Evolutionary conservation across 1,140 invertebrate species (phyloP), one percentile per base, ranked within the genome.

Genomic region (Saxidomus purpurata): DNA sequence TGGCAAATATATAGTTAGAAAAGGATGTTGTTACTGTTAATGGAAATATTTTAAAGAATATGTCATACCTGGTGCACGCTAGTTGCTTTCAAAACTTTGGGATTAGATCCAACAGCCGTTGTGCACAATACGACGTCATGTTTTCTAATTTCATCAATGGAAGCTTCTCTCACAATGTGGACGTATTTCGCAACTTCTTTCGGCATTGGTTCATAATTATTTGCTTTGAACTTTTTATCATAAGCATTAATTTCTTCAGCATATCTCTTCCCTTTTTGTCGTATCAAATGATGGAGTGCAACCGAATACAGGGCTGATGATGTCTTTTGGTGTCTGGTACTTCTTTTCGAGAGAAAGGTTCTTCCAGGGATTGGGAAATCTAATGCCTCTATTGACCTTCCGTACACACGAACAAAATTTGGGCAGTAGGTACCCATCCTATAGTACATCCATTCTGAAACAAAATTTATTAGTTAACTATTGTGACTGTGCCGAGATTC

Each of bases 371-470:
- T 86, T 0, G 91, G 91, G 52, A 89, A 92, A 43, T 90, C 89
- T 47, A 81, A 36, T 9, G 77, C 76, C 63, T 90, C 89, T 13
- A 90, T 87, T 0, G 89, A 82, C 22, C 80, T 94, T 34, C 95
- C 95, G 63, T 89, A 90, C n/a, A 92, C 93, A 49, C 91, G 94
- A 1, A 95, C 93, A 84, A 93, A 80, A 28, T 88, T 59, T 34
- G 86, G 86, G 15, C 59, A 61, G 25, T 67, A 67, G 13, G 69
- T 80, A 9, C 55, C 55, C 55, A 88, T 67, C 6, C 86, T 19
- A 22, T 88, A 31, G 6, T 63, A 55, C 86, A 88, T 88, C 86
- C 86, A 88, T 25, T 69, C 86, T 88, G 43, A 8, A 63, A n/a
- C n/a, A n/a, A 52, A n/a, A 43, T 43, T 43, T 15, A 43, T 43